Evolutionary conservation across 2,888 invertebrate species (phyloP).

Genomic region (Platycnemis pennipes): DNA sequence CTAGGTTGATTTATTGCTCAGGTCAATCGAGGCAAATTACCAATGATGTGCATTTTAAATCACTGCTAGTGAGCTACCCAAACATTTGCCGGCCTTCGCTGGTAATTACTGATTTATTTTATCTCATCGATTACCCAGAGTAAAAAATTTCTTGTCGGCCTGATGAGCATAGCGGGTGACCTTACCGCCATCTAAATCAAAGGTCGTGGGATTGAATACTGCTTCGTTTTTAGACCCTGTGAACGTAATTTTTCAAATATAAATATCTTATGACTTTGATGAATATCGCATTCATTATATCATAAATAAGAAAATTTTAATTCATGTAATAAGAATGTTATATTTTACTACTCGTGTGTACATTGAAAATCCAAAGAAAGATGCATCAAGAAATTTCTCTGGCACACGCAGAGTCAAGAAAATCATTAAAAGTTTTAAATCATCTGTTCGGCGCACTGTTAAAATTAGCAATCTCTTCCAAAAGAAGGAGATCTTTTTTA

Average conservation of each 20-base stretch:
- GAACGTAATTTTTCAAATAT: background rate
- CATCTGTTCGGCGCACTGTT: too few species aligned
- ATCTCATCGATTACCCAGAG: background rate
- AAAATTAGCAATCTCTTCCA: too few species aligned
- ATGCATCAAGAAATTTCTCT: too few species aligned
- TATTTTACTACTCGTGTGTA: too few species aligned
- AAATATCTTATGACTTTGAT: background rate
- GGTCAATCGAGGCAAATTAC: background rate
- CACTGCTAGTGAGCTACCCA: background rate
- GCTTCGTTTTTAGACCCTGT: background rate
- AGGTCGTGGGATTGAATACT: background rate
- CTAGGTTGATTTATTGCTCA: background rate
- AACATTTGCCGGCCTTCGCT: background rate
- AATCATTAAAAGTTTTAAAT: too few species aligned
- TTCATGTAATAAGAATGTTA: too few species aligned
- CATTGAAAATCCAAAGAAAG: too few species aligned
- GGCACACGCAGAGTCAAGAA: too few species aligned
- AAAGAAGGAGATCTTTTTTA: too few species aligned
- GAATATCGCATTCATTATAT: too few species aligned
- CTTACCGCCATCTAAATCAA: background rate
- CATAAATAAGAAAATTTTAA: too few species aligned
- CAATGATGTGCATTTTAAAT: background rate
- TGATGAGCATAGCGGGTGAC: background rate
- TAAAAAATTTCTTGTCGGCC: background rate
- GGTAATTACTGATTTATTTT: conserved; percentile 4